Evolutionary conservation across 2,797 vertebrate genomes (phyloP).

Genomic region (Pseudomugil gertrudae): DNA sequence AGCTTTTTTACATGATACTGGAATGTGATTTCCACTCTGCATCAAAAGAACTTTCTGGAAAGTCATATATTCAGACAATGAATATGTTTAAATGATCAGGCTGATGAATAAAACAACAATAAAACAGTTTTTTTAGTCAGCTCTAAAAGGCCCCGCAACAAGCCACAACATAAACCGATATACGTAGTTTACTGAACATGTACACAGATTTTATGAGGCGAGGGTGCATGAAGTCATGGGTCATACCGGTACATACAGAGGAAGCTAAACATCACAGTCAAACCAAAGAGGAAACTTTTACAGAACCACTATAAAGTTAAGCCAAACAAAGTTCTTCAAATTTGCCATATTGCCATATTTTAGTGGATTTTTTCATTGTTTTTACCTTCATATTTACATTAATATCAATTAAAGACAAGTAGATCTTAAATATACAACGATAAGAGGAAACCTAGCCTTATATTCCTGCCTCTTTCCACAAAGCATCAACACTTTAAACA

Average conservation of each 20-base stretch:
- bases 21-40: conserved; percentile 47
- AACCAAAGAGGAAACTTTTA: neutral
- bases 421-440: neutral
- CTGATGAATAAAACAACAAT: conserved; percentile 29
- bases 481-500: conserved; percentile 40
- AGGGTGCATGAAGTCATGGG: conserved; percentile 27
- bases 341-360: neutral
- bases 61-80: conserved; percentile 27
- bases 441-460: conserved; percentile 23
- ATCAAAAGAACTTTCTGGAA: conserved; percentile 53
- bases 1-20: conserved; percentile 51
- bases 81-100: conserved; percentile 23
- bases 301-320: neutral
- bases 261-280: neutral
- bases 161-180: conserved; percentile 28
- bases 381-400: neutral
- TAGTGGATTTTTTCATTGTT: neutral
- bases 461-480: conserved; percentile 23
- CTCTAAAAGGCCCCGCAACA: conserved; percentile 12
- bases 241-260: neutral
- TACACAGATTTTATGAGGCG: conserved; percentile 48
- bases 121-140: conserved; percentile 29
- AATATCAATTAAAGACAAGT: neutral
- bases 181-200: conserved; percentile 36
- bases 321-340: neutral